These are phyloP conservation scores for Ariolimax columbianus DNA, from an alignment of 2,888 invertebrate species.

Conservation along the genomic window DNA sequence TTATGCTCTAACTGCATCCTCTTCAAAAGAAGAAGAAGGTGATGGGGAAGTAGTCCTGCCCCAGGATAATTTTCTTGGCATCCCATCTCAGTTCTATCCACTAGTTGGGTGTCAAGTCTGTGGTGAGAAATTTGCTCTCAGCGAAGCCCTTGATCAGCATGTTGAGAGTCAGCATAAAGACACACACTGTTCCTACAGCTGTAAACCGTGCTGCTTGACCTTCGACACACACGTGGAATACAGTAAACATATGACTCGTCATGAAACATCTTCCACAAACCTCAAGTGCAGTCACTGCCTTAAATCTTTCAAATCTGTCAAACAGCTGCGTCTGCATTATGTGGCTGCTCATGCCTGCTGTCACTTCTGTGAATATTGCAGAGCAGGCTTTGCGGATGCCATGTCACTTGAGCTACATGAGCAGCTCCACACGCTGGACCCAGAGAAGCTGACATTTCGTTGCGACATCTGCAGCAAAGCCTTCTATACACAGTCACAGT, in stretches of 20 bases:
- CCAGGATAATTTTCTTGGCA: slow-evolving; percentile 49
- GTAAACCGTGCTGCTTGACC: slow-evolving; percentile 45
- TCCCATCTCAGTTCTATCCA: slow-evolving; percentile 50
- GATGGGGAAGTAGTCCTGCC: slow-evolving; percentile 8
- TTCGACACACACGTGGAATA: slow-evolving; percentile 47
- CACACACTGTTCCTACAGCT: slow-evolving; percentile 36
- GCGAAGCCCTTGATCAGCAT: slow-evolving; percentile 53
- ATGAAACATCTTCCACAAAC: slow-evolving; percentile 45
- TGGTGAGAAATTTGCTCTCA: slow-evolving; percentile 51
- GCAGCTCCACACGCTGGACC: slow-evolving; percentile 50
- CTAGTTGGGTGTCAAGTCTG: slow-evolving; percentile 50
- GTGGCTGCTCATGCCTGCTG: slow-evolving; percentile 53
- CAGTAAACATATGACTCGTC: slow-evolving; percentile 45
- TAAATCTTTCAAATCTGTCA: slow-evolving; percentile 52
- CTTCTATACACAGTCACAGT: slow-evolving; percentile 58
- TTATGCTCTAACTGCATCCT: slow-evolving; percentile 35
- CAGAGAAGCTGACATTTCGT: slow-evolving; percentile 53
- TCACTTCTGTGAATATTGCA: slow-evolving; percentile 56
- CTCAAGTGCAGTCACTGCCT: slow-evolving; percentile 55
- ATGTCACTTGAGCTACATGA: slow-evolving; percentile 55
- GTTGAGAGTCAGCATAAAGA: slow-evolving; percentile 51
- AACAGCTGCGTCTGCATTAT: slow-evolving; percentile 55
- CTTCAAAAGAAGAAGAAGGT: slow-evolving; percentile 36
- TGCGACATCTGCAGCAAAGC: slow-evolving; percentile 60
- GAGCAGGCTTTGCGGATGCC: slow-evolving; percentile 53